phyloP scores from a whole-genome alignment of 2,888 invertebrate species.

The Ophion costatus region DNA sequence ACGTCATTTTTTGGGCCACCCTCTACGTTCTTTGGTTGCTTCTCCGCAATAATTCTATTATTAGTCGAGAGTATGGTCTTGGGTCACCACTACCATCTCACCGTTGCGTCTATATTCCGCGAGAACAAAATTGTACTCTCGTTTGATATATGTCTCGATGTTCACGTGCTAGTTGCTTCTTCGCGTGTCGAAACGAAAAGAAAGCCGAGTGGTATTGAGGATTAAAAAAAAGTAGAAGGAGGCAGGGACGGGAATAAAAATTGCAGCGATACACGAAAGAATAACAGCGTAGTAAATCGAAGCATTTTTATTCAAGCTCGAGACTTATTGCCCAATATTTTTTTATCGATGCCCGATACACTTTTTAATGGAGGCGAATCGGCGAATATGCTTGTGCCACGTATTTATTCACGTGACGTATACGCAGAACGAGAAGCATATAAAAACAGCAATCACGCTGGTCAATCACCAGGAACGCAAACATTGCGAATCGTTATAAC shows the following conservation, averaged over 20 bases:
- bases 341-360: not conserved
- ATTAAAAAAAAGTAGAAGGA: not conserved
- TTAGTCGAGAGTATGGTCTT: slow-evolving; percentile 53
- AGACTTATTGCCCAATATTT: not conserved
- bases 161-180: slow-evolving; percentile 42
- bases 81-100: slow-evolving; percentile 50
- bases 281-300: not conserved
- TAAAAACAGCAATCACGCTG: slow-evolving; percentile 15
- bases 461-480: not conserved
- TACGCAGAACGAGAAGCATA: not conserved
- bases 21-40: slow-evolving; percentile 41
- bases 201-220: slow-evolving; percentile 5
- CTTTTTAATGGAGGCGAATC: not conserved
- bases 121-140: slow-evolving; percentile 54
- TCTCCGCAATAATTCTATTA: slow-evolving; percentile 55
- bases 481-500: not conserved
- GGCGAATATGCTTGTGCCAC: not conserved
- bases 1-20: no score
- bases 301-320: not conserved
- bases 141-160: slow-evolving; percentile 30
- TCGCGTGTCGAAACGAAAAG: slow-evolving; percentile 12
- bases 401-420: not conserved
- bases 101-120: slow-evolving; percentile 8
- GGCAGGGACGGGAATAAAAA: slow-evolving; percentile 1
- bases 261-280: slow-evolving; percentile 4